Evolutionary conservation across 2,888 invertebrate species (phyloP), one percentile per base, ranked within the genome.

Genomic region (Drosophila mercatorum): DNA sequence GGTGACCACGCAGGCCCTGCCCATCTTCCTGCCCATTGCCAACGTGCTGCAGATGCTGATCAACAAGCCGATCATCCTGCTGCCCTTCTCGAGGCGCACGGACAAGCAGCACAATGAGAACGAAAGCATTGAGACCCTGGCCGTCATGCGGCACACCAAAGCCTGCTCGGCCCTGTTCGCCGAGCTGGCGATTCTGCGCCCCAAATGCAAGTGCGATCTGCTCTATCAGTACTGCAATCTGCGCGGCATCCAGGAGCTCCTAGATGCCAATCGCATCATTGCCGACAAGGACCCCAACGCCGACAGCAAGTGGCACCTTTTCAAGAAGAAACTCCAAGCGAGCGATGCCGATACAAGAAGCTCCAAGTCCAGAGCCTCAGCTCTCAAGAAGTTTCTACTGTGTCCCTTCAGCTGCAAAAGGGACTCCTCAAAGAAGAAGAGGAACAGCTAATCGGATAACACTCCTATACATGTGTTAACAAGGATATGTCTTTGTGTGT

Each of bases 21-120:
- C 67, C 34, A 38, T 64, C 17, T 41, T 49, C 17, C 36, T 76
- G 62, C 84, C 81, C n/a, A 68, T 84, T 5, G 84, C 84, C 22
- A 81, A 58, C 41, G 56, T 79, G 0, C 31, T 81, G 2, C 8
- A 34, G 0, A 79, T 69, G 5, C 14, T 74, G 8, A 6, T 77
- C 4, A 22, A 52, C 4, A 79, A 74, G 8, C 77, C 72, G 2
- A 41, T 79, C 6, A 44, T 82, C 5, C 59, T 82, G 2, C 5
- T 82, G 26, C 82, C 82, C 11, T 82, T 51, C 31, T 36, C 65
- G 0, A 47, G 26, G 14, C 80, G 82, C 8, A 2, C 7, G 7
- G 81, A 84, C 31, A 56, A 55, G 0, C 55, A 72, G 0, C 38
- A 57, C 7, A 41, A 28, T 22, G 59, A 74, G 40, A 82, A 82